Base-by-base conservation (phyloP, 2,888 invertebrate species). In the Parnassius orleans region DNA sequence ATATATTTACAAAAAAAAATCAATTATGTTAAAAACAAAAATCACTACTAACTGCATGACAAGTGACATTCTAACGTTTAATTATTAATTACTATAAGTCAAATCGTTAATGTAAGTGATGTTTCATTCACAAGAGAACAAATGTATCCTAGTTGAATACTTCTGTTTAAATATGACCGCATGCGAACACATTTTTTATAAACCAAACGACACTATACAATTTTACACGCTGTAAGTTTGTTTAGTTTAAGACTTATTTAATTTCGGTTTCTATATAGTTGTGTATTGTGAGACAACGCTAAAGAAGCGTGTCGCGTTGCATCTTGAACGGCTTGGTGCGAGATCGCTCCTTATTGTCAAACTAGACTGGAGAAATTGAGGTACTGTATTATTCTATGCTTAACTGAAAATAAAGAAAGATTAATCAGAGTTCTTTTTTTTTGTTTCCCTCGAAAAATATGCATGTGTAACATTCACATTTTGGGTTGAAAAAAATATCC, bases 321-420 rank as follows among this genome's bases (percentile, higher is more conserved):
- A 68, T 73, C 74, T 77, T 78, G 77, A 74, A 72, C 68, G 73
- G 81, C 78, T 82, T 79, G 80, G 78, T 81, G 84, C 78, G 81
- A 79, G 82, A 75, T 65, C 78, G 83, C 75, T 72, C 73, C 72
- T 68, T 74, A 70, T 71, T 81, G 86, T 86, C 85, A 73, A 78
- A 78, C 79, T 83, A 80, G 84, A 86, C 87, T 87, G 87, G 87
- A 80, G 79, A 82, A 84, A 88, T 81, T 90, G 87, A 89, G 79
- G 81, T 85, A 88, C 81, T 90, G 87, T 90, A 90, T 86, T 90
- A 89, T 86, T 90, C 87, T 91, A 89, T 91, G 90, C 90, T 91
- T 90, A 90, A 87, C 81, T 87, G 86, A 87, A 88, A 90, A 62
- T 90, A 90, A 91, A 90, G 83, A 87, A 81, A 83, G 81, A 88